phyloP scores from a whole-genome alignment of 2,888 invertebrate genomes.

The Sthenelais limicola region DNA sequence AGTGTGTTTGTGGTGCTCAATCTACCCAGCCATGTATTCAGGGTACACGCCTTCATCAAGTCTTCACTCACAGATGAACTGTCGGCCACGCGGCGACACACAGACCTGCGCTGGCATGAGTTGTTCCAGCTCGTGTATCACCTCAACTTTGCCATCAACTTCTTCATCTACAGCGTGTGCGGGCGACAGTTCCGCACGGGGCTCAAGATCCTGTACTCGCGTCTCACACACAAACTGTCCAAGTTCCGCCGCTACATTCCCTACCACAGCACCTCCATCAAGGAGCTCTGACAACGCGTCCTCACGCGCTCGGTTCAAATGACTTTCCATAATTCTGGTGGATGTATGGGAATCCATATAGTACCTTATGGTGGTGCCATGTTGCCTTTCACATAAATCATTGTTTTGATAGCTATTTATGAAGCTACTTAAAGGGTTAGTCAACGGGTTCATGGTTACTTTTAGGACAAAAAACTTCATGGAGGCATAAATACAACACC shows the following conservation, averaged over 20 bases:
- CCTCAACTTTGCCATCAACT: constrained; percentile 47
- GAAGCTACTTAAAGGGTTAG: no score
- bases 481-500: no score
- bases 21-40: constrained; percentile 43
- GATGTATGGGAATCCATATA: no score
- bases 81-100: background rate
- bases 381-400: no score
- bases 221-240: constrained; percentile 14
- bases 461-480: no score
- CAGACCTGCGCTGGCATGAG: constrained; percentile 41
- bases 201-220: constrained; percentile 27
- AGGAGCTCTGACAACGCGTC: constrained; percentile 17
- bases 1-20: constrained; percentile 46
- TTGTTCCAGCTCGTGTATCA: constrained; percentile 45
- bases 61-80: constrained; percentile 21
- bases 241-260: background rate
- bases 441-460: no score
- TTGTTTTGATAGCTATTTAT: no score
- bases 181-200: constrained; percentile 42
- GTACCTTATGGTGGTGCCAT: no score
- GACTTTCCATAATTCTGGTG: no score
- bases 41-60: constrained; percentile 43
- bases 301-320: no score
- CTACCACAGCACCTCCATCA: constrained; percentile 3
- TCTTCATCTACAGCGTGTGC: constrained; percentile 45